Percentiles rank a stretch among this genome's conserved stretches.
These are phyloP conservation scores for Pyrgilauda ruficollis DNA, from an alignment of 2,113 vertebrate genomes.

Conservation along the genomic window DNA sequence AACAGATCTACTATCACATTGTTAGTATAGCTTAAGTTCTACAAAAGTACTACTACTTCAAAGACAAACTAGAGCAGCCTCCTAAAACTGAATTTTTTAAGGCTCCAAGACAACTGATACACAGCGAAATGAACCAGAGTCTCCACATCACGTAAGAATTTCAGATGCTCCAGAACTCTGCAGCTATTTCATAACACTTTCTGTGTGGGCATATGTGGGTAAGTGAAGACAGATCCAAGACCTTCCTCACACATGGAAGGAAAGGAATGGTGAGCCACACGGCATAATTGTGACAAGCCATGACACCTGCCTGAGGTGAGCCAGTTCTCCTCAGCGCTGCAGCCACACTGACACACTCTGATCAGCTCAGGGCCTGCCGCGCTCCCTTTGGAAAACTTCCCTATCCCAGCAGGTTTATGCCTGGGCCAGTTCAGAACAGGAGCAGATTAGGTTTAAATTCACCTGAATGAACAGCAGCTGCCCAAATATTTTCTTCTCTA, in stretches of 20 bases:
- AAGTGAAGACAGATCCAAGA: not conserved
- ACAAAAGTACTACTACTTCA: not conserved
- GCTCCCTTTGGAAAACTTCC: not conserved
- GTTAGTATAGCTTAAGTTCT: not conserved
- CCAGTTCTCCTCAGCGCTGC: not conserved
- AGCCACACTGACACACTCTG: not conserved
- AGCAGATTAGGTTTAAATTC: not conserved
- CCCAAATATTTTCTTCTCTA: not conserved
- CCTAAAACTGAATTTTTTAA: not conserved
- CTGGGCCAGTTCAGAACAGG: not conserved
- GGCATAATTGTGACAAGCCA: not conserved
- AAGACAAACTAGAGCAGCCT: not conserved
- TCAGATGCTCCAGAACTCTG: not conserved
- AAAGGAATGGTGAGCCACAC: not conserved
- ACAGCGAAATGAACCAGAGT: not conserved
- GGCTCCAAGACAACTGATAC: not conserved
- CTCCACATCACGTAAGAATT: not conserved
- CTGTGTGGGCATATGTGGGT: accelerated
- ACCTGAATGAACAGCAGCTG: not conserved
- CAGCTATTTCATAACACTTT: not conserved
- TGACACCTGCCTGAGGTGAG: not conserved
- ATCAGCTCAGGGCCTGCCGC: not conserved
- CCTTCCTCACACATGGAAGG: not conserved
- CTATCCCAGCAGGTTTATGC: not conserved
- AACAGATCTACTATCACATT: not conserved